Evolutionary conservation across 2,888 invertebrate genomes (phyloP).

Genomic region (Drosophila mettleri): DNA sequence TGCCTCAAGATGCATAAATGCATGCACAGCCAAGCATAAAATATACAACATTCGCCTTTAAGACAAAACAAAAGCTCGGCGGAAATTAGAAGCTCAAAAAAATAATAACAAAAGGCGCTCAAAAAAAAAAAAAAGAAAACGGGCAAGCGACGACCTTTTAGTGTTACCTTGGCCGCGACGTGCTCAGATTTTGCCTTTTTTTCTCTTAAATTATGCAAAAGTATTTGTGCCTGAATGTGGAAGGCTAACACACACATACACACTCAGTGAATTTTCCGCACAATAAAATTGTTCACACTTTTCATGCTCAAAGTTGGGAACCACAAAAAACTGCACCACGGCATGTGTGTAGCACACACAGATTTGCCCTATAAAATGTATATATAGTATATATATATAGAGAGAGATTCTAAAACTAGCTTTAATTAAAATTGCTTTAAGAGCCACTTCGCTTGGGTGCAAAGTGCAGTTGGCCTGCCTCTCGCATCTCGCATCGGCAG

Average conservation of each 20-base stretch:
- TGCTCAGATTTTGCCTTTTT: constrained; percentile 17
- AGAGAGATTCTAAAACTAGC: constrained; percentile 2
- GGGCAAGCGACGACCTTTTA: constrained; percentile 35
- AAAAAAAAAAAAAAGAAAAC: too few relatives aligned
- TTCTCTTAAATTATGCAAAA: constrained; percentile 67
- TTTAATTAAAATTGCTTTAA: constrained; percentile 35
- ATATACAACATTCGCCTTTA: constrained; percentile 35
- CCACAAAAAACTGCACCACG: constrained; percentile 1
- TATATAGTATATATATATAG: constrained; percentile 8
- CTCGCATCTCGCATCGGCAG: too few relatives aligned
- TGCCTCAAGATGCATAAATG: constrained; percentile 11
- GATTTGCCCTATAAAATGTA: constrained; percentile 1
- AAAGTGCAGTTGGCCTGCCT: constrained; percentile 38
- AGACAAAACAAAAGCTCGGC: constrained; percentile 37
- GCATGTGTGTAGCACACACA: constrained; percentile 15
- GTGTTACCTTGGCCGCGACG: constrained; percentile 44
- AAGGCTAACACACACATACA: constrained; percentile 30
- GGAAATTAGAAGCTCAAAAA: constrained; percentile 28
- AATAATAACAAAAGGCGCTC: constrained; percentile 5
- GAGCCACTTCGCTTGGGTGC: constrained; percentile 19
- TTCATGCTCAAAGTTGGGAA: constrained; percentile 41
- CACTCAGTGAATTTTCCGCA: constrained; percentile 65
- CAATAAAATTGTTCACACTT: constrained; percentile 76
- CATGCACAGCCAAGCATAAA: constrained; percentile 31
- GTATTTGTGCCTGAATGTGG: constrained; percentile 40